Conservation (phyloP, 1,140 invertebrate genomes). For the Pseudomyrmex concolor region DNA sequence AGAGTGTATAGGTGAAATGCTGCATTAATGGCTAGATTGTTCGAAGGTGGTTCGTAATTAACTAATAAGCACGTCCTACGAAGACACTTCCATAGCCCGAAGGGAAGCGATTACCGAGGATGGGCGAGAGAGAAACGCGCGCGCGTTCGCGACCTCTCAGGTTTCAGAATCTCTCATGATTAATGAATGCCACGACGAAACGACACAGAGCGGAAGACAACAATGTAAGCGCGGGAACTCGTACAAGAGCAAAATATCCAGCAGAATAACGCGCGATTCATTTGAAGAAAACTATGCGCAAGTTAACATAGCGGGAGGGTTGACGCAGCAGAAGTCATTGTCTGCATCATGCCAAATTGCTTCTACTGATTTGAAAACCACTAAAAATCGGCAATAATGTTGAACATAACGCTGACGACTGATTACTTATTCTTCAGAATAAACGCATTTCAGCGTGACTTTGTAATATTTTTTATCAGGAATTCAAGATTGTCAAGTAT, state of each 20-base stretch:
- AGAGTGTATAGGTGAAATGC: constrained; percentile 36
- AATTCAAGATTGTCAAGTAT: too few relatives aligned
- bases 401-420: background rate
- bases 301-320: background rate
- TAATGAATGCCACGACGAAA: constrained; percentile 59
- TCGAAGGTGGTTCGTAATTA: constrained; percentile 68
- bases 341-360: background rate
- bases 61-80: constrained; percentile 63
- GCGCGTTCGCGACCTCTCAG: constrained; percentile 43
- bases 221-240: constrained; percentile 11
- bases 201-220: constrained; percentile 28
- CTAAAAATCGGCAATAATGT: background rate
- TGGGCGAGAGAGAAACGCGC: background rate
- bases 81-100: constrained; percentile 7
- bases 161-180: constrained; percentile 47
- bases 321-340: background rate
- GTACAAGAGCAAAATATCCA: constrained; percentile 21
- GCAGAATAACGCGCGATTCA: constrained; percentile 47
- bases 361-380: too few relatives aligned
- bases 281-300: constrained; percentile 5
- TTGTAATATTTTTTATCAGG: too few relatives aligned
- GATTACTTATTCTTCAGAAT: too few relatives aligned
- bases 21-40: constrained; percentile 54
- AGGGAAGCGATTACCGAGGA: constrained; percentile 30
- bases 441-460: too few relatives aligned